Evolutionary conservation across 2,888 invertebrate genomes (phyloP).

Genomic region (Drosophila eohydei): DNA sequence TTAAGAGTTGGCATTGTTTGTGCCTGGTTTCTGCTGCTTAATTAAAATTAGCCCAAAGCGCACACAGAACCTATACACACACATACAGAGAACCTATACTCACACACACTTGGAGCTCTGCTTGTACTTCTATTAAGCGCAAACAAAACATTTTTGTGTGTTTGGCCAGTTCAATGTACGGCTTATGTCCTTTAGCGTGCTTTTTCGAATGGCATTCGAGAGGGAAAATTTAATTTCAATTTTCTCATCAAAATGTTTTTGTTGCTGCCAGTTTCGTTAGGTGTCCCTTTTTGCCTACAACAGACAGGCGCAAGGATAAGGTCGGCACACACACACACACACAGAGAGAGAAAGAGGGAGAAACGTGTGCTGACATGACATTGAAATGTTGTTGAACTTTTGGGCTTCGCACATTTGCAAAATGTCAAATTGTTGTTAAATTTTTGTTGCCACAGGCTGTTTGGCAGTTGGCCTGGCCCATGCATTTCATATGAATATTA

Average conservation of each 20-base stretch:
- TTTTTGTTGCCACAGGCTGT: slow-evolving; percentile 34
- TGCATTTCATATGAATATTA: slow-evolving; percentile 52
- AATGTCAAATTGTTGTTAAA: slow-evolving; percentile 43
- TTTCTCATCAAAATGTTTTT: slow-evolving; percentile 56
- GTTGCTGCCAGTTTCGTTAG: slow-evolving; percentile 17
- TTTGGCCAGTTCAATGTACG: slow-evolving; percentile 46
- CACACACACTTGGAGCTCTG: slow-evolving; percentile 1
- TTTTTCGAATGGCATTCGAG: slow-evolving; percentile 55
- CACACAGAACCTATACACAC: slow-evolving; percentile 7
- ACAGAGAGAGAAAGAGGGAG: slow-evolving; percentile 8
- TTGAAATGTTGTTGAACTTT: slow-evolving; percentile 77
- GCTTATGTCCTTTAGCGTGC: slow-evolving; percentile 54
- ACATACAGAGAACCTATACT: too few relatives aligned
- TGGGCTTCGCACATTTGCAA: slow-evolving; percentile 20
- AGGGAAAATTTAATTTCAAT: slow-evolving; percentile 66
- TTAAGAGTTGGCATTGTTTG: slow-evolving; percentile 35
- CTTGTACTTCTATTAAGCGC: slow-evolving; percentile 6
- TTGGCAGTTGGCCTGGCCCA: slow-evolving; percentile 17
- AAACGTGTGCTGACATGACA: slow-evolving; percentile 48
- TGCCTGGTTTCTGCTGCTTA: slow-evolving; percentile 35
- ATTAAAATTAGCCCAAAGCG: slow-evolving; percentile 61
- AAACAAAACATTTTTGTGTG: slow-evolving; percentile 21
- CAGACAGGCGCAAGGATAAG: slow-evolving; percentile 56
- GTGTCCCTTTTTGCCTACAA: slow-evolving; percentile 34
- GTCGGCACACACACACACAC: slow-evolving; percentile 23